These are phyloP conservation scores for Clarias gariepinus DNA, from an alignment of 2,113 vertebrate species.

Conservation along the genomic window DNA sequence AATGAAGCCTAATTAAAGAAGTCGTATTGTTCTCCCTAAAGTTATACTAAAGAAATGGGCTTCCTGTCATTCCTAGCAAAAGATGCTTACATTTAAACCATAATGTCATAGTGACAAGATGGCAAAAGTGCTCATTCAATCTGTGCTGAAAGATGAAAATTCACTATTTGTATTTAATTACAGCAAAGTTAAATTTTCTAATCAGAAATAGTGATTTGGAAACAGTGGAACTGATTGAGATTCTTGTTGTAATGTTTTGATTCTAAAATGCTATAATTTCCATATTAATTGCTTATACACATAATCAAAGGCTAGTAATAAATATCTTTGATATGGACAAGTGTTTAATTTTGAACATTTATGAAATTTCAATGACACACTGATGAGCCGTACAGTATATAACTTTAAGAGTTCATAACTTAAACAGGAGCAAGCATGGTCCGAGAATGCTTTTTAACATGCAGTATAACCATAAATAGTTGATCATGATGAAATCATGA, in stretches of 20 bases:
- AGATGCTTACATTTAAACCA: neutral
- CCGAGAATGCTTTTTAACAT: neutral
- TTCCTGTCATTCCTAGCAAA: neutral
- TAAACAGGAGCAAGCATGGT: neutral
- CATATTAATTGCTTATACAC: neutral
- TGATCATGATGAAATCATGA: neutral
- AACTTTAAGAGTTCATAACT: no score
- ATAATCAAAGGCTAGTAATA: neutral
- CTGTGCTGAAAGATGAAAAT: neutral
- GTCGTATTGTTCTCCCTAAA: constrained; percentile 15
- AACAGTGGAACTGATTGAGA: neutral
- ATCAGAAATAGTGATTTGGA: neutral
- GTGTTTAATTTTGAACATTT: neutral
- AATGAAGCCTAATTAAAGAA: neutral
- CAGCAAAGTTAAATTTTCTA: neutral
- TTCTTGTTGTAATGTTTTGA: neutral
- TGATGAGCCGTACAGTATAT: no score
- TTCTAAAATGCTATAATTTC: neutral
- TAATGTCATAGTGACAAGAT: neutral
- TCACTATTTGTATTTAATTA: neutral
- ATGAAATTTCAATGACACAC: neutral
- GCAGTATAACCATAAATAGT: no score
- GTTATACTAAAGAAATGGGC: neutral
- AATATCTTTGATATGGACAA: neutral
- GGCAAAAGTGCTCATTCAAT: neutral